Percentiles rank a stretch among this genome's conserved stretches.
These are phyloP conservation scores for Brienomyrus brachyistius DNA, from an alignment of 2,113 vertebrate genomes.

Conservation along the genomic window DNA sequence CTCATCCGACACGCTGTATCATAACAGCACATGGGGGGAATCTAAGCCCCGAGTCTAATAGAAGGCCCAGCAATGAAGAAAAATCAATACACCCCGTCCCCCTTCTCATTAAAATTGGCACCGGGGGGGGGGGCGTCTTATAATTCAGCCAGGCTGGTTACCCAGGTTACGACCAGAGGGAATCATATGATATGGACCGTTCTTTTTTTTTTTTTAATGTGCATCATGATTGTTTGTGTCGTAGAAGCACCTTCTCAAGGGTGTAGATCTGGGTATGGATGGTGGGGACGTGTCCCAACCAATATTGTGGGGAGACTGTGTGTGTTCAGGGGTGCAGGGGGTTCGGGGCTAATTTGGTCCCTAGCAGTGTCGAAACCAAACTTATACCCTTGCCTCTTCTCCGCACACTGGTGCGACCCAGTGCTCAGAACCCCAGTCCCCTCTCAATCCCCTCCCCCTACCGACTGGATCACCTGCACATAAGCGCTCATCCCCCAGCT, in stretches of 20 bases:
- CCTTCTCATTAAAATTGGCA: slow-evolving; percentile 12
- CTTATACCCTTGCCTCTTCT: neutral
- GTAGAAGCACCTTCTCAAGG: neutral
- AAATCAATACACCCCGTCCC: slow-evolving; percentile 21
- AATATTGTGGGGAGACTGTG: neutral
- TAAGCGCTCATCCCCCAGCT: neutral
- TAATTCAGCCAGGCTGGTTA: slow-evolving; percentile 1
- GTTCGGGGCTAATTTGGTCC: neutral
- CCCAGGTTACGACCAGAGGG: slow-evolving; percentile 8
- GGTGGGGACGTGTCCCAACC: neutral
- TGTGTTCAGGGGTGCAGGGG: neutral
- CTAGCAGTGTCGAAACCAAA: neutral
- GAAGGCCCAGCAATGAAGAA: slow-evolving; percentile 15
- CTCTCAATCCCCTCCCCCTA: neutral
- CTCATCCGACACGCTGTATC: slow-evolving; percentile 11
- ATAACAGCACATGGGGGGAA: neutral
- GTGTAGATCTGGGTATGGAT: neutral
- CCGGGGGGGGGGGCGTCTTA: neutral
- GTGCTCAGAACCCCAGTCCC: neutral
- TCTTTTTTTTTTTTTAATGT: neutral
- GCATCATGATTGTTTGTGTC: neutral
- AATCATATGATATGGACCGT: neutral
- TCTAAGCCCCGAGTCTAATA: slow-evolving; percentile 10
- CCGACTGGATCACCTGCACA: neutral
- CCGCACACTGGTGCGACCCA: neutral